Conservation (phyloP, 2,888 invertebrate species). For the Cosmia pyralina region DNA sequence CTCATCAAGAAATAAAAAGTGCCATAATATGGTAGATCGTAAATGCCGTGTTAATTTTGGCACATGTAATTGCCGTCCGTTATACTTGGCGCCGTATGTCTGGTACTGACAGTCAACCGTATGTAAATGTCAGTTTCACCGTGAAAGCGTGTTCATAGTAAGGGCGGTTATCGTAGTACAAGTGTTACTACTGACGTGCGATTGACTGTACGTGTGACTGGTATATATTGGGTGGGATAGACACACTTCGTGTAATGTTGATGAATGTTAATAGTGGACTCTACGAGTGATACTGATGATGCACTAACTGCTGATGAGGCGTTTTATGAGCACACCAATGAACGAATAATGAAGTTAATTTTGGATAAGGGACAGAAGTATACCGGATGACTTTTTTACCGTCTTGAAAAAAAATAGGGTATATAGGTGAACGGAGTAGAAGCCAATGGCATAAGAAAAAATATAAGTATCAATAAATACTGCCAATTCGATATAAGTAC, state of each 20-base stretch:
- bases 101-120: conserved; percentile 31
- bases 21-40: conserved; percentile 30
- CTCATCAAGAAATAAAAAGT: conserved; percentile 19
- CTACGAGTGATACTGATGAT: conserved; percentile 19
- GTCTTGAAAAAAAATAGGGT: too few relatives aligned
- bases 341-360: conserved; percentile 17
- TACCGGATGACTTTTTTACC: too few relatives aligned
- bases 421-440: too few relatives aligned
- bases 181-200: not conserved
- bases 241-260: conserved; percentile 42
- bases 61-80: conserved; percentile 41
- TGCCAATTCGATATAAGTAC: too few relatives aligned
- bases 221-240: conserved; percentile 23
- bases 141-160: not conserved
- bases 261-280: conserved; percentile 19
- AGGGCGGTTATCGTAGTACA: not conserved
- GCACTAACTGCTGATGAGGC: conserved; percentile 7
- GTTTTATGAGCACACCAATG: not conserved
- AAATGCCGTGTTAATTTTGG: conserved; percentile 49
- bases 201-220: not conserved
- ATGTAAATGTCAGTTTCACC: not conserved
- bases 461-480: too few relatives aligned
- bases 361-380: not conserved
- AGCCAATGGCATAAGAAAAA: too few relatives aligned
- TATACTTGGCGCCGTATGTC: conserved; percentile 30